Percentiles rank a stretch among this genome's conserved stretches.
These are phyloP conservation scores for Strigamia transsilvanica DNA, from an alignment of 2,888 invertebrate species.

Conservation along the genomic window DNA sequence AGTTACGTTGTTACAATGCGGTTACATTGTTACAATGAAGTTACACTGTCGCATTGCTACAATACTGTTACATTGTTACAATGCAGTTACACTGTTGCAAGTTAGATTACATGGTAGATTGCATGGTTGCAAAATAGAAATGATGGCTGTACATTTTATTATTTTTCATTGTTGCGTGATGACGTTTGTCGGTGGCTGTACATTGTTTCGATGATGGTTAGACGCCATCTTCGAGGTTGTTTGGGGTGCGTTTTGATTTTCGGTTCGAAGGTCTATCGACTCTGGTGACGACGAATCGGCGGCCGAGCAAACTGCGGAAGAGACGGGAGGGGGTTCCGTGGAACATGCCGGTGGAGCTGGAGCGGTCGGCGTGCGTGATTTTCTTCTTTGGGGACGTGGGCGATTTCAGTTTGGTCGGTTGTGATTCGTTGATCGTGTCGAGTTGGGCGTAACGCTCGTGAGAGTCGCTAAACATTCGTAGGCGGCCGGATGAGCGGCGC, in stretches of 20 bases:
- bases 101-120: too few relatives aligned
- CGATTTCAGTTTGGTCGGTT: background rate
- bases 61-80: too few relatives aligned
- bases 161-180: too few relatives aligned
- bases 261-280: constrained; percentile 27
- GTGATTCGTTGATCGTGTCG: constrained; percentile 48
- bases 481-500: background rate
- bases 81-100: too few relatives aligned
- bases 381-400: background rate
- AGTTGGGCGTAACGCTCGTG: constrained; percentile 44
- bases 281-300: constrained; percentile 39
- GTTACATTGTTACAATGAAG: too few relatives aligned
- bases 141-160: too few relatives aligned
- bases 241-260: background rate
- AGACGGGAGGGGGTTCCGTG: constrained; percentile 41
- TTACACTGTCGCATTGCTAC: too few relatives aligned
- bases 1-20: too few relatives aligned
- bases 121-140: too few relatives aligned
- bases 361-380: background rate
- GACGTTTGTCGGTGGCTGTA: too few relatives aligned
- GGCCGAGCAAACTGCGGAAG: constrained; percentile 41
- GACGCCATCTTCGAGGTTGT: background rate
- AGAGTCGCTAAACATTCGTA: constrained; percentile 51
- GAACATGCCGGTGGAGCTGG: background rate
- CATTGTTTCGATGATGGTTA: background rate